Evolutionary conservation across 1,140 invertebrate genomes (phyloP), one percentile per base, ranked within the genome.

Genomic region (Drosophila kepulauana): DNA sequence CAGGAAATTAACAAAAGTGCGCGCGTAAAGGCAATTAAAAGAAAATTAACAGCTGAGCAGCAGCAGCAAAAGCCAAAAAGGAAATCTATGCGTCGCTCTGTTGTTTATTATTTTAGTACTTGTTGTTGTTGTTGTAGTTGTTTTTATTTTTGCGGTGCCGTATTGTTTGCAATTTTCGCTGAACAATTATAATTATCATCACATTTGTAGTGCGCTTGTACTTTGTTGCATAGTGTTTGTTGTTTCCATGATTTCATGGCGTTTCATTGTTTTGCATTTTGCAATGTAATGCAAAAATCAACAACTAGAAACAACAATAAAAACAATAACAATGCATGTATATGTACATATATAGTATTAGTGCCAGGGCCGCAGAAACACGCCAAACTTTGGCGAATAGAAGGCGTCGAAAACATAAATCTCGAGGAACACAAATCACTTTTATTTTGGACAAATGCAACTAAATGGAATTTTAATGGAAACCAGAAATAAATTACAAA

Each of bases 191-290:
- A 74, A 68, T 68, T 61, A 74, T 54, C 63, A 58, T 68, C 49
- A 68, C 64, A 43, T 20, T 33, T 67, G 45, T 45, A 30, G 61
- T 16, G 10, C 48, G 30, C 41, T 51, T 51, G 45, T 35, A 63
- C 16, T 54, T 54, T 66, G 56, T 56, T 72, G 61, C 46, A 43
- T 38, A 43, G 45, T 72, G 28, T 66, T 59, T 25, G 20, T 25
- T 25, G 20, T 25, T 20, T 25, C 20, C 56, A 68, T 58, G 46
- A 68, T 67, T 68, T 74, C 64, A 68, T 61, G 48, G 57, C 48
- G 57, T 61, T 68, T 64, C 64, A 73, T 73, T 73, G 70, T 73
- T 67, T 73, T 73, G 46, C 63, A 67, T 73, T 73, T 73, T 73
- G 70, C 70, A 73, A 73, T 73, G 54, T 59, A 73, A 73, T 67